Percentiles rank a stretch among this genome's conserved stretches.
Conservation (phyloP, 2,888 invertebrate species). For the Acronicta aceris region DNA sequence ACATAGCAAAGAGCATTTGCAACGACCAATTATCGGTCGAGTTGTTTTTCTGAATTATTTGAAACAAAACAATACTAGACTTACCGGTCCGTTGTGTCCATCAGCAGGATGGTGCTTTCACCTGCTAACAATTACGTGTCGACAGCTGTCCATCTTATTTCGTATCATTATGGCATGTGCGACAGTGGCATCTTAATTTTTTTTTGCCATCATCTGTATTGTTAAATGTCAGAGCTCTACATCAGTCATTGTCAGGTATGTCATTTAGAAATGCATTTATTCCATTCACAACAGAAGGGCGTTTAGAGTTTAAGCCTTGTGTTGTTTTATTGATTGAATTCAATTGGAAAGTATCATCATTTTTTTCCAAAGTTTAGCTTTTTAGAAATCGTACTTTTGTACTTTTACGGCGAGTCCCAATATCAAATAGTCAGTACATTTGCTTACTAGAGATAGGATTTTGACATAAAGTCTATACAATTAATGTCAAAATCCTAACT, state of each 20-base stretch:
- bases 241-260: slow-evolving; percentile 6
- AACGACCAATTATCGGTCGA: slow-evolving; percentile 38
- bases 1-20: slow-evolving; percentile 42
- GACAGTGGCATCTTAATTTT: slow-evolving; percentile 19
- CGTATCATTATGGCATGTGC: slow-evolving; percentile 25
- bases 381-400: too few species aligned
- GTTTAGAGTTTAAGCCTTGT: too few species aligned
- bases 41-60: slow-evolving; percentile 49
- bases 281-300: not conserved
- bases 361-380: too few species aligned
- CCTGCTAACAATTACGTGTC: slow-evolving; percentile 62
- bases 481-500: too few species aligned
- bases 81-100: slow-evolving; percentile 50
- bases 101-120: slow-evolving; percentile 63
- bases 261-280: not conserved
- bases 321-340: too few species aligned
- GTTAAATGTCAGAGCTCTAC: slow-evolving; percentile 12
- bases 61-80: slow-evolving; percentile 50
- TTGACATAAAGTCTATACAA: too few species aligned
- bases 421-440: too few species aligned
- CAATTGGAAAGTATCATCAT: too few species aligned
- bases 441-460: too few species aligned
- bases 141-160: slow-evolving; percentile 51
- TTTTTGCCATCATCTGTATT: slow-evolving; percentile 20
- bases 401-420: too few species aligned